Percentiles rank a stretch among this genome's conserved stretches.
phyloP scores from a whole-genome alignment of 2,113 vertebrate genomes.

The Psilopsiagon aymara region DNA sequence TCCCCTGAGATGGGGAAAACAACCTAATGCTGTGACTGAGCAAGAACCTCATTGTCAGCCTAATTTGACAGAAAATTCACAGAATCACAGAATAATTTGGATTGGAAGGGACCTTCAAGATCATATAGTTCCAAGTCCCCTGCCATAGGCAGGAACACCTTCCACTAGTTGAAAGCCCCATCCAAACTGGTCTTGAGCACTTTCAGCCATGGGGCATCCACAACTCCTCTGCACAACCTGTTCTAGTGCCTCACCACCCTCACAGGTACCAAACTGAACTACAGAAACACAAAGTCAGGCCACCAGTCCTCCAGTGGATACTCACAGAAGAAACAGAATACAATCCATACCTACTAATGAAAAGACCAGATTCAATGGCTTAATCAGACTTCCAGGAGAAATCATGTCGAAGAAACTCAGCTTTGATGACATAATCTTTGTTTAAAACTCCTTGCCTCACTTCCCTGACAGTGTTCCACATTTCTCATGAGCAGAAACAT shows the following conservation, averaged over 20 bases:
- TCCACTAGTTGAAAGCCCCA: background rate
- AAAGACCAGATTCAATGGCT: background rate
- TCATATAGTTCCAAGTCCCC: background rate
- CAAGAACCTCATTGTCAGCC: background rate
- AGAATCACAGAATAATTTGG: background rate
- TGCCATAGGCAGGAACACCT: background rate
- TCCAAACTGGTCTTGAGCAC: background rate
- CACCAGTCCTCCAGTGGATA: background rate
- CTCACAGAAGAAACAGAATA: background rate
- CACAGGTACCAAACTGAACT: background rate
- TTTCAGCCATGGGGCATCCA: background rate
- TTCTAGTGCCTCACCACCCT: background rate
- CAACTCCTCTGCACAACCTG: background rate
- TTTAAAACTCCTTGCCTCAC: background rate
- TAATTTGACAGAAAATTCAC: background rate
- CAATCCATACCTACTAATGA: background rate
- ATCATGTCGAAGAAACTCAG: background rate
- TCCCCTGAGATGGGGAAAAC: background rate
- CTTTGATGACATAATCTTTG: background rate
- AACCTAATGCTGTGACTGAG: background rate
- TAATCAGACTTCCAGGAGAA: background rate
- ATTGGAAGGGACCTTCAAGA: background rate
- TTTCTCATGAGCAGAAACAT: background rate
- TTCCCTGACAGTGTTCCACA: background rate
- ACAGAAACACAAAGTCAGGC: background rate